phyloP scores from a whole-genome alignment of 2,113 vertebrate genomes.

The Syngnathoides biaculeatus region DNA sequence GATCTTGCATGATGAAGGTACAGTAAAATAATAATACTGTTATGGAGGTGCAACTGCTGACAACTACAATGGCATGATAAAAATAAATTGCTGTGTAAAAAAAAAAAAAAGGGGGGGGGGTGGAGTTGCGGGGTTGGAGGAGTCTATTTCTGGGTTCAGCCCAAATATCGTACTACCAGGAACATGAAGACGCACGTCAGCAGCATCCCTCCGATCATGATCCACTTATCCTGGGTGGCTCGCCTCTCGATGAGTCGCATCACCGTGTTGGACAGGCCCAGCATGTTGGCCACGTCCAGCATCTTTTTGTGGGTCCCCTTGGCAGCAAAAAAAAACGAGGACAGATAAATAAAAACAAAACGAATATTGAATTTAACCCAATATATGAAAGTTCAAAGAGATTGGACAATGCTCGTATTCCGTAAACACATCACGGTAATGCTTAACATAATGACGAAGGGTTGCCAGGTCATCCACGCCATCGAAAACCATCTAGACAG shows the following conservation, averaged over 20 bases:
- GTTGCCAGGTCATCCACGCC: no score
- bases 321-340: neutral
- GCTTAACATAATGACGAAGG: no score
- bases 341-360: neutral
- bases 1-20: neutral
- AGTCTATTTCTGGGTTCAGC: constrained; percentile 77
- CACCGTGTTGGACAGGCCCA: constrained; percentile 95
- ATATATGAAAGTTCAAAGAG: no score
- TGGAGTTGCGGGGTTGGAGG: no score
- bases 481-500: neutral
- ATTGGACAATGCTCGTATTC: no score
- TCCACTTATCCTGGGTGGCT: constrained; percentile 93
- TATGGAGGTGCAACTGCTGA: constrained; percentile 10
- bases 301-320: constrained; percentile 98
- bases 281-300: constrained; percentile 93
- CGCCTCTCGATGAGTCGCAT: constrained; percentile 95
- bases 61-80: constrained; percentile 16
- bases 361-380: no score
- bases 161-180: constrained; percentile 87
- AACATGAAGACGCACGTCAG: constrained; percentile 89
- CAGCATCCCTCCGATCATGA: constrained; percentile 96
- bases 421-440: no score
- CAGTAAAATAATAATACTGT: constrained; percentile 46
- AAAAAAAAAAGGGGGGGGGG: no score
- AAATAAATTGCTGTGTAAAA: constrained; percentile 1